Percentiles rank a stretch among this genome's conserved stretches.
phyloP scores from a whole-genome alignment of 2,888 invertebrate species.

The Masnerella sp. region DNA sequence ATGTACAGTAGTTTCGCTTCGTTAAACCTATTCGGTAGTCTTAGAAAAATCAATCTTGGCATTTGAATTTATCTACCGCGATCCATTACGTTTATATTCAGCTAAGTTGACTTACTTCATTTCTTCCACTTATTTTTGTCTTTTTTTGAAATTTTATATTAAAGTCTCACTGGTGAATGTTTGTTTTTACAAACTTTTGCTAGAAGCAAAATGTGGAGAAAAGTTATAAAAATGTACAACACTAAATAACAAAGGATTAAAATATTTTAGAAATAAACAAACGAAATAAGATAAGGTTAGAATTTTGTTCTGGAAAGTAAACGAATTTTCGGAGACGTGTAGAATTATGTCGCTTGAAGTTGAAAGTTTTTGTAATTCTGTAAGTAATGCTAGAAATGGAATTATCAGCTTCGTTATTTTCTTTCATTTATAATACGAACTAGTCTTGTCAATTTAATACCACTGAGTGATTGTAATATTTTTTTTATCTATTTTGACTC shows the following conservation, averaged over 20 bases:
- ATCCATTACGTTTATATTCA: constrained; percentile 19
- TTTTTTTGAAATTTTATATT: constrained; percentile 20
- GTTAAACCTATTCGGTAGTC: constrained; percentile 55
- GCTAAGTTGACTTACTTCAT: constrained; percentile 26
- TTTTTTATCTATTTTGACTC: too few relatives aligned
- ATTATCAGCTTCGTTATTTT: too few relatives aligned
- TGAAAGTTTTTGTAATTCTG: too few relatives aligned
- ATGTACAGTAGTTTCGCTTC: constrained; percentile 46
- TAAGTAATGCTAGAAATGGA: too few relatives aligned
- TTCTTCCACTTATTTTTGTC: background rate
- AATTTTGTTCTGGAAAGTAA: background rate
- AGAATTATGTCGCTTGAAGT: background rate
- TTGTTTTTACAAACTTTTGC: constrained; percentile 30
- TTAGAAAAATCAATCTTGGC: constrained; percentile 56
- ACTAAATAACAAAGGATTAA: constrained; percentile 52
- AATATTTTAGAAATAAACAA: constrained; percentile 42
- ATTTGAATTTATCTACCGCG: constrained; percentile 48
- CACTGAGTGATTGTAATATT: too few relatives aligned
- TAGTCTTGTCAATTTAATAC: too few relatives aligned
- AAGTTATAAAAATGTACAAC: constrained; percentile 27
- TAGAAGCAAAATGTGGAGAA: constrained; percentile 2
- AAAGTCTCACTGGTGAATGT: constrained; percentile 46
- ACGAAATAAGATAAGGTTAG: constrained; percentile 26
- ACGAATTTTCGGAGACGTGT: constrained; percentile 12
- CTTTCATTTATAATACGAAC: too few relatives aligned